Evolutionary conservation across 2,797 vertebrate genomes (phyloP).

Genomic region (Thripadectes ignobilis): DNA sequence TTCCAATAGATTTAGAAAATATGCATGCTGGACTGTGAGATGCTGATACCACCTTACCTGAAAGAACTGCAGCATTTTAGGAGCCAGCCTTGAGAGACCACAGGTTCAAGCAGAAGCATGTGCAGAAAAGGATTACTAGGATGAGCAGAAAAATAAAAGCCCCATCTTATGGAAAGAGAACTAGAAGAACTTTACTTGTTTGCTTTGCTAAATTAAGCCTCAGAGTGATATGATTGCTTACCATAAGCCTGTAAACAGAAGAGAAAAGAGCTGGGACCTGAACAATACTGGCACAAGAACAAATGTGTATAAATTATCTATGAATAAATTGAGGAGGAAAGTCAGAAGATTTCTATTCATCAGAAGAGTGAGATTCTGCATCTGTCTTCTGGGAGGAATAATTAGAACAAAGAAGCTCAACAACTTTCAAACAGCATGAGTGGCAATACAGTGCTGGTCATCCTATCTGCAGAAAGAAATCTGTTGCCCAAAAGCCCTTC

Average conservation of each 20-base stretch:
- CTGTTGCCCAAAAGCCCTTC: neutral
- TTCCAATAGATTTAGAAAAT: neutral
- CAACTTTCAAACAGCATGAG: neutral
- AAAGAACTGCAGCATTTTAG: neutral
- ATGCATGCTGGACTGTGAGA: neutral
- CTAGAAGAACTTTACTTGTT: neutral
- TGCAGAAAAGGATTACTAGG: neutral
- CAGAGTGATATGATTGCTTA: conserved; percentile 19
- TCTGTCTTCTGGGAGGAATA: neutral
- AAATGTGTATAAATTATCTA: conserved; percentile 43
- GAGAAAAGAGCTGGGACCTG: conserved; percentile 1
- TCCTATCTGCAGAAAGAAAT: neutral
- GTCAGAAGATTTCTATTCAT: conserved; percentile 10
- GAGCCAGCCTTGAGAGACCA: neutral
- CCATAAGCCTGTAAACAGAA: conserved; percentile 28
- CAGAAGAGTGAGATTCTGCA: neutral
- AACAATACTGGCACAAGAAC: conserved; percentile 45
- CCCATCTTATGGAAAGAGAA: neutral
- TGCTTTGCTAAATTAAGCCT: conserved; percentile 41
- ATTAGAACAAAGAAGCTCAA: neutral
- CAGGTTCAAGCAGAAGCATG: neutral
- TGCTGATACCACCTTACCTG: neutral
- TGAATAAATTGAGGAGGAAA: conserved; percentile 26
- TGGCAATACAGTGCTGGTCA: neutral
- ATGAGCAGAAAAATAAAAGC: neutral